A percentile compares a stretch with the other conserved stretches of the same genome.
Evolutionary conservation across 2,888 invertebrate genomes (phyloP).

Genomic region (Penaeus monodon): DNA sequence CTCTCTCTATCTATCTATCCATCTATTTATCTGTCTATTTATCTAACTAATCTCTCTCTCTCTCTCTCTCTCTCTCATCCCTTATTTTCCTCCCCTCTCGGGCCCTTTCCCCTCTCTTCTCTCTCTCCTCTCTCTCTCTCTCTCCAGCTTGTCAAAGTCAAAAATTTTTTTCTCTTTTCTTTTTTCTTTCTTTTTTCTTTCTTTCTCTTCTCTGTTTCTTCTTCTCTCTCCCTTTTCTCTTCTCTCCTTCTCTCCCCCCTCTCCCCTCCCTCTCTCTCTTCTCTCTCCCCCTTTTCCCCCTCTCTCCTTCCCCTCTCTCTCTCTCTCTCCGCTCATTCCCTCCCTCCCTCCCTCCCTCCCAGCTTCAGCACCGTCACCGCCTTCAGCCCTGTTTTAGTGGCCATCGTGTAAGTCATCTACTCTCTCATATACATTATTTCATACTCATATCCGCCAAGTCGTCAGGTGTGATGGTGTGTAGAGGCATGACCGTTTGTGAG

Average conservation of each 20-base stretch:
- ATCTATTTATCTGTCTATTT: background rate
- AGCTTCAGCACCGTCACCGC: too few relatives aligned
- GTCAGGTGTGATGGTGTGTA: too few relatives aligned
- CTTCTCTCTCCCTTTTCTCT: background rate
- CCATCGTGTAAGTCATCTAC: too few relatives aligned
- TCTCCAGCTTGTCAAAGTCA: background rate
- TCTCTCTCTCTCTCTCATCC: background rate
- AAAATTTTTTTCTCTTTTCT: background rate
- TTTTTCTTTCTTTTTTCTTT: background rate
- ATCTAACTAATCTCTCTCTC: background rate
- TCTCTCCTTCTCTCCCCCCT: background rate
- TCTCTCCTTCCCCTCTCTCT: background rate
- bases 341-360: too few relatives aligned
- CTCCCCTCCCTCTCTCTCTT: background rate
- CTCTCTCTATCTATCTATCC: too few relatives aligned
- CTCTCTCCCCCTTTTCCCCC: background rate
- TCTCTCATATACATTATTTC: too few relatives aligned
- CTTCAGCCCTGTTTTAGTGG: too few relatives aligned
- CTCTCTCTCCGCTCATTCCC: background rate
- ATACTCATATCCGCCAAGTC: too few relatives aligned
- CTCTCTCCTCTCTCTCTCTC: background rate
- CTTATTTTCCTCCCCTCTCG: too few relatives aligned
- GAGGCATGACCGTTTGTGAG: too few relatives aligned
- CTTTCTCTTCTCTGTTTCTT: background rate
- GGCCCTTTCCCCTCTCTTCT: background rate